Percentiles rank a stretch among this genome's conserved stretches.
These are phyloP conservation scores for Erannis defoliaria DNA, from an alignment of 2,888 invertebrate genomes.

Conservation along the genomic window DNA sequence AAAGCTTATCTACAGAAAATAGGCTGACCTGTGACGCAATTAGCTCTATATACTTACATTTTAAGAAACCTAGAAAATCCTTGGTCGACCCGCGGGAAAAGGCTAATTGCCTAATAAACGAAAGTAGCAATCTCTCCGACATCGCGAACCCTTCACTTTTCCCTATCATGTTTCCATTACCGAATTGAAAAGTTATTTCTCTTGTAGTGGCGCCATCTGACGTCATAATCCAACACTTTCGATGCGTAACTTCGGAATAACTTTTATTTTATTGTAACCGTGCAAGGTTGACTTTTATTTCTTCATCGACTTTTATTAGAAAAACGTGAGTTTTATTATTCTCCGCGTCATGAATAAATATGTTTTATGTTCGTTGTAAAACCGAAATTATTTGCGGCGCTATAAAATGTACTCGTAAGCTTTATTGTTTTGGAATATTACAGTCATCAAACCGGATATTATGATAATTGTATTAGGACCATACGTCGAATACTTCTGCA, in stretches of 20 bases:
- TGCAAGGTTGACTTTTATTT: slow-evolving; percentile 46
- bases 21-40: no score
- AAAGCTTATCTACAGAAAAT: no score
- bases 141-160: neutral
- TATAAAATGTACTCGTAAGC: slow-evolving; percentile 43
- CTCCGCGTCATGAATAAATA: slow-evolving; percentile 48
- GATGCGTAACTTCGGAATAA: slow-evolving; percentile 37
- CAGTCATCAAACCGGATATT: slow-evolving; percentile 22
- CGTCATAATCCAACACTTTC: slow-evolving; percentile 23
- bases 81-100: neutral
- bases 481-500: neutral
- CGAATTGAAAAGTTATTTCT: slow-evolving; percentile 28
- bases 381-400: slow-evolving; percentile 47
- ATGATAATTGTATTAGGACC: slow-evolving; percentile 29
- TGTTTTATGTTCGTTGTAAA: slow-evolving; percentile 50
- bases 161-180: slow-evolving; percentile 21
- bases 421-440: slow-evolving; percentile 42
- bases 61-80: neutral
- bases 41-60: no score
- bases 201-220: slow-evolving; percentile 11
- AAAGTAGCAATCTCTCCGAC: neutral
- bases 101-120: neutral
- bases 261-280: slow-evolving; percentile 39
- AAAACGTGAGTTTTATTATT: slow-evolving; percentile 50
- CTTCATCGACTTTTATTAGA: slow-evolving; percentile 48